Evolutionary conservation across 2,797 vertebrate genomes (phyloP).

Genomic region (Spinus pinus): DNA sequence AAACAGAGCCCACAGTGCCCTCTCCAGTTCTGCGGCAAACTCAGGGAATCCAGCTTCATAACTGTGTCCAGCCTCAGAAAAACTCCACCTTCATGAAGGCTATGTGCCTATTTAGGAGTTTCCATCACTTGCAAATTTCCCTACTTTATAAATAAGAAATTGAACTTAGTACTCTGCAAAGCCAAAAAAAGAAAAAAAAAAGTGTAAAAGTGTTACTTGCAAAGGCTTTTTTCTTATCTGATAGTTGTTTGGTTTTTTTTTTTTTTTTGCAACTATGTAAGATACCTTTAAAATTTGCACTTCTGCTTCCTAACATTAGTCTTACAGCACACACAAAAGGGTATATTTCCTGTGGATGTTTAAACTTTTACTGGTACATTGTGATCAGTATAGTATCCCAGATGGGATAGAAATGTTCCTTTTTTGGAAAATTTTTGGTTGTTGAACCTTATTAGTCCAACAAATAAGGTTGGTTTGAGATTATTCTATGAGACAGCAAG

Average conservation of each 20-base stretch:
- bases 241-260: neutral
- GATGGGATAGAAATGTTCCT: neutral
- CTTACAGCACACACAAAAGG: neutral
- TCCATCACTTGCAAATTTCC: neutral
- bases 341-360: neutral
- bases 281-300: neutral
- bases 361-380: neutral
- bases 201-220: neutral
- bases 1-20: conserved; percentile 62
- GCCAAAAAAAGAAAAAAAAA: neutral
- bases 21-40: conserved; percentile 53
- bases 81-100: neutral
- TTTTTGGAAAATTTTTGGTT: neutral
- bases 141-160: neutral
- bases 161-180: neutral
- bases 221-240: neutral
- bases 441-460: neutral
- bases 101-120: neutral
- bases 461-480: neutral
- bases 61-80: neutral
- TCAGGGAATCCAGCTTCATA: neutral
- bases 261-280: neutral
- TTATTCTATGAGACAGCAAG: neutral
- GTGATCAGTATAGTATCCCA: neutral
- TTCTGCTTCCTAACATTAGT: neutral